phyloP scores from a whole-genome alignment of 2,797 vertebrate genomes.

The Synanceia verrucosa region DNA sequence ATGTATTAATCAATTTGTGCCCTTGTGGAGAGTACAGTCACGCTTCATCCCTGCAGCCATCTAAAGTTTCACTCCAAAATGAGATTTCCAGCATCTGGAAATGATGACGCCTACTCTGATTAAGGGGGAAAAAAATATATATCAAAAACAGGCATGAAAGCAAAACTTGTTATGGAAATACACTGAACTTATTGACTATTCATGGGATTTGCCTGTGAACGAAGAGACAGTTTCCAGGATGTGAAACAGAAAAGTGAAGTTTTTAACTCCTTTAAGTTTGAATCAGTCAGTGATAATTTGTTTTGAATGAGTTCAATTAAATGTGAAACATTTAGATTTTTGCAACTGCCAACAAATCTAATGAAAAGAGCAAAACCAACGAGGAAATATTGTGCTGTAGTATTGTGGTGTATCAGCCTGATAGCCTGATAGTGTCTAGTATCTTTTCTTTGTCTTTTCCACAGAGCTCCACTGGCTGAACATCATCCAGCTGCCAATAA shows the following conservation, averaged over 20 bases:
- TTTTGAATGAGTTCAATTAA: background rate
- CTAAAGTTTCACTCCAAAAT: conserved; percentile 26
- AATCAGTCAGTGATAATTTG: background rate
- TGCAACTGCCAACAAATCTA: too few relatives aligned
- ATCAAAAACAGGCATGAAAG: conserved; percentile 38
- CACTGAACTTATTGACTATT: conserved; percentile 46
- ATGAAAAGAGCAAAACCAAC: too few relatives aligned
- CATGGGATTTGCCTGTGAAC: conserved; percentile 18
- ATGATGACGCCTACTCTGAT: conserved; percentile 46
- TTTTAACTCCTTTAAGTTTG: background rate
- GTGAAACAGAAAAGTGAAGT: background rate
- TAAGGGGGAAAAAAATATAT: background rate
- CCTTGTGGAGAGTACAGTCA: conserved; percentile 22
- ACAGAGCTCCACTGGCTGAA: too few relatives aligned
- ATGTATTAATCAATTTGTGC: conserved; percentile 27
- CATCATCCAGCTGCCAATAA: too few relatives aligned
- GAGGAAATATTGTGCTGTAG: too few relatives aligned
- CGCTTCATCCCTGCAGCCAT: conserved; percentile 42
- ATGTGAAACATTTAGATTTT: too few relatives aligned
- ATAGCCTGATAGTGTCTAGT: too few relatives aligned
- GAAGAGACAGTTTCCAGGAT: conserved; percentile 2
- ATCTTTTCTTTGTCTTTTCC: too few relatives aligned
- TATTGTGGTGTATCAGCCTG: too few relatives aligned
- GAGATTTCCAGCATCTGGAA: conserved; percentile 30
- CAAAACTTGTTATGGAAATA: conserved; percentile 51